Conservation (phyloP, 2,797 vertebrate species). For the Gobionotothen gibberifrons region DNA sequence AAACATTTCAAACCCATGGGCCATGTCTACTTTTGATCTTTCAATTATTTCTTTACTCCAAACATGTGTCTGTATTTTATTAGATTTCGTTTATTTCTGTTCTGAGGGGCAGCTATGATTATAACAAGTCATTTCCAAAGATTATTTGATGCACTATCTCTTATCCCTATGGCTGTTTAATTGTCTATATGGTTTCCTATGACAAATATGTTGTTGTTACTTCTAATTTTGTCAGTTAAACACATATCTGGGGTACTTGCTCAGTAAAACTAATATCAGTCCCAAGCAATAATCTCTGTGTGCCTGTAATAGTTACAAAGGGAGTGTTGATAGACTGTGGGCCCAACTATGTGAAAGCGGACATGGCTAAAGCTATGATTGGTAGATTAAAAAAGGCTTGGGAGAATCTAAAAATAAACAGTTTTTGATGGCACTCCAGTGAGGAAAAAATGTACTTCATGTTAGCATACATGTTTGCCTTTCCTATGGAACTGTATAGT, state of each 20-base stretch:
- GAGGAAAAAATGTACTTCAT: constrained; percentile 27
- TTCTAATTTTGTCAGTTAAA: constrained; percentile 23
- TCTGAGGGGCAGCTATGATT: constrained; percentile 39
- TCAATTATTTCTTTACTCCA: constrained; percentile 36
- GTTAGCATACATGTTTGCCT: constrained; percentile 21
- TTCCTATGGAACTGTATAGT: constrained; percentile 22
- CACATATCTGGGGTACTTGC: constrained; percentile 16
- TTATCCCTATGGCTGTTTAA: constrained; percentile 18
- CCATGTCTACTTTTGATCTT: constrained; percentile 39
- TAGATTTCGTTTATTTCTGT: constrained; percentile 40
- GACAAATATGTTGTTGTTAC: constrained; percentile 14
- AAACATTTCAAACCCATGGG: constrained; percentile 50
- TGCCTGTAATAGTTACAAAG: constrained; percentile 14
- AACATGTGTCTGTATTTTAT: constrained; percentile 32
- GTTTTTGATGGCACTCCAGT: constrained; percentile 20
- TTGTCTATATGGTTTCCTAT: constrained; percentile 21
- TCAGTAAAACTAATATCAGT: constrained; percentile 29
- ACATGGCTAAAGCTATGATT: constrained; percentile 30
- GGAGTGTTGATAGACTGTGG: constrained; percentile 6
- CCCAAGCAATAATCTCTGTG: constrained; percentile 14
- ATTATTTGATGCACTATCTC: constrained; percentile 8
- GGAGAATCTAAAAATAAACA: constrained; percentile 42
- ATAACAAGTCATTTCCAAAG: constrained; percentile 39
- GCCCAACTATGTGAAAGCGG: constrained; percentile 24
- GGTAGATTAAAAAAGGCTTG: constrained; percentile 31